A percentile compares a stretch with the other conserved stretches of the same genome.
Conservation (phyloP, 2,797 vertebrate species). For the Rousettus madagascariensis region DNA sequence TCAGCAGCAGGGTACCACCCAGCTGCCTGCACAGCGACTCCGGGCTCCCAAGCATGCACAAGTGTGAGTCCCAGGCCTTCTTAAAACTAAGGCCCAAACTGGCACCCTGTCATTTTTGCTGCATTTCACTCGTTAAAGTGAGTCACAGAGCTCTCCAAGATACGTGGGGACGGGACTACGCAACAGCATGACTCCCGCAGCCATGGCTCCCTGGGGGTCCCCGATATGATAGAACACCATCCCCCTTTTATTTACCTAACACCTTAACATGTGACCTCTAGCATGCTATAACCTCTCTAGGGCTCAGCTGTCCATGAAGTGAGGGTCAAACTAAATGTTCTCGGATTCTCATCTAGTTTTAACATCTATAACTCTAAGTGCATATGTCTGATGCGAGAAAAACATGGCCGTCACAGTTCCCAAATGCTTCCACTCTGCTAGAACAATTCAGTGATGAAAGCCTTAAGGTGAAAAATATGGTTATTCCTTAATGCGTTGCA, state of each 20-base stretch:
- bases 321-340: not conserved
- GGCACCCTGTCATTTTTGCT: not conserved
- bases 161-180: not conserved
- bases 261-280: not conserved
- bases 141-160: not conserved
- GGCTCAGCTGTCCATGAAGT: not conserved
- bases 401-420: not conserved
- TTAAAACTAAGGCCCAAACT: not conserved
- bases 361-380: not conserved
- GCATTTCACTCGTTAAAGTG: not conserved
- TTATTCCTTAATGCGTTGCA: not conserved
- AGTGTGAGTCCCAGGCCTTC: not conserved
- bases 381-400: not conserved
- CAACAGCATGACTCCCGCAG: not conserved
- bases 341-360: not conserved
- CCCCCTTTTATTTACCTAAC: not conserved
- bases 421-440: not conserved
- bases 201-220: not conserved
- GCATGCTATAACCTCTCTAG: not conserved
- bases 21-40: not conserved
- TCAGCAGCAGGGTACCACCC: not conserved
- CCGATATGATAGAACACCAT: not conserved
- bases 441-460: not conserved
- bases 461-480: not conserved
- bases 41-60: not conserved